Percentiles rank a stretch among this genome's conserved stretches.
These are phyloP conservation scores for Acrossocheilus wenchowensis DNA, from an alignment of 2,797 vertebrate genomes.

Conservation along the genomic window DNA sequence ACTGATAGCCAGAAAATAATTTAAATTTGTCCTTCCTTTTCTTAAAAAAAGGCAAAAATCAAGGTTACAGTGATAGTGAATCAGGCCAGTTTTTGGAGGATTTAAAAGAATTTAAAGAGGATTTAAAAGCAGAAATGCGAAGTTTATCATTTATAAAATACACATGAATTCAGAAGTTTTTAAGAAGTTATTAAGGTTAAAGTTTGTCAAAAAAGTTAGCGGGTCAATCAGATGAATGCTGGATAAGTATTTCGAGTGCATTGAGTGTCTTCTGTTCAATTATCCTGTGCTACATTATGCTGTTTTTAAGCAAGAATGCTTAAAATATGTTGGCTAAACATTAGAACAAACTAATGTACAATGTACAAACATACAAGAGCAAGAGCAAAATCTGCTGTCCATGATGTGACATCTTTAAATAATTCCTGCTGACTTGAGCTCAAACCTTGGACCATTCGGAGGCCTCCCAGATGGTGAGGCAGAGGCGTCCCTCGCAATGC, in stretches of 20 bases:
- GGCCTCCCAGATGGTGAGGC: slow-evolving; percentile 91
- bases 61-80: background rate
- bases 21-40: background rate
- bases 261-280: background rate
- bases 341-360: background rate
- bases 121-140: background rate
- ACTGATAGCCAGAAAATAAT: background rate
- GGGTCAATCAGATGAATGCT: no score
- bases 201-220: background rate
- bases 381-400: background rate
- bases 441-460: slow-evolving; percentile 95
- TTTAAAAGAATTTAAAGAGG: background rate
- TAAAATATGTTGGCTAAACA: background rate
- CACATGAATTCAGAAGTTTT: background rate
- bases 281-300: background rate
- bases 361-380: background rate
- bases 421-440: slow-evolving; percentile 7
- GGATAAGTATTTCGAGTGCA: background rate
- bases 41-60: background rate
- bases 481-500: slow-evolving; percentile 89
- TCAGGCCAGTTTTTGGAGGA: background rate
- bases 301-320: background rate
- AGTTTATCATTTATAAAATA: background rate
- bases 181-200: background rate
- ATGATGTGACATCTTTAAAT: background rate